Evolutionary conservation across 2,113 vertebrate species (phyloP), one percentile per base, ranked within the genome.

Genomic region (Callospermophilus lateralis): DNA sequence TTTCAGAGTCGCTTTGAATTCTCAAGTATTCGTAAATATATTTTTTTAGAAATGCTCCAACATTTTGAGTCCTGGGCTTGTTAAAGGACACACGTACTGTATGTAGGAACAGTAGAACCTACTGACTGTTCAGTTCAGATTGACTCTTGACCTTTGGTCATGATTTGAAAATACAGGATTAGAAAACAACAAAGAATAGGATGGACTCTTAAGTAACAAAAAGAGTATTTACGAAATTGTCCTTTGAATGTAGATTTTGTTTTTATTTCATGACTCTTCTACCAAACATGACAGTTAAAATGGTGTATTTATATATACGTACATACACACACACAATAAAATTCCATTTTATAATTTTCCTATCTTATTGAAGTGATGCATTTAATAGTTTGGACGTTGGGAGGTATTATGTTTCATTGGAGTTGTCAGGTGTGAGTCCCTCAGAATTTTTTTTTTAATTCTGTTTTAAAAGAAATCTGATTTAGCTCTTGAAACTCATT

Each of bases 181-280:
- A 98, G 97, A 98, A 98, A 97, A 97, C 97, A 98, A 96, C 98
- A 92, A 97, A 94, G 86, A 95, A 90, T 91, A 6, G 93, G 74
- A 78, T 53, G 19, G 74, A 78, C 76, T 97, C 97, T 96, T 94
- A 45, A 55, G 95, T 97, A 94, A 1, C 42, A 65, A 81, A 45
- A 70, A 97, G 89, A 97, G 48, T 55, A 73, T 95, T 85, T 83
- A 95, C 93, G 45, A 87, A 88, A 97, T 63, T 95, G 94, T 89
- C 97, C 97, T 89, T 94, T 97, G 96, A 97, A 63, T 85, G 72
- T 86, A 89, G 89, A 98, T 95, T 97, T 95, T 85, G 84, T 68
- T 93, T 97, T 96, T 95, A 92, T 95, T 97, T 98, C 86, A 90
- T 95, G 95, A 97, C 93, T 95, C 93, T 96, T 15, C 90, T 96